Percentiles rank a stretch among this genome's conserved stretches.
Evolutionary conservation across 2,888 invertebrate genomes (phyloP).

Genomic region (Dinocampus coccinellae): DNA sequence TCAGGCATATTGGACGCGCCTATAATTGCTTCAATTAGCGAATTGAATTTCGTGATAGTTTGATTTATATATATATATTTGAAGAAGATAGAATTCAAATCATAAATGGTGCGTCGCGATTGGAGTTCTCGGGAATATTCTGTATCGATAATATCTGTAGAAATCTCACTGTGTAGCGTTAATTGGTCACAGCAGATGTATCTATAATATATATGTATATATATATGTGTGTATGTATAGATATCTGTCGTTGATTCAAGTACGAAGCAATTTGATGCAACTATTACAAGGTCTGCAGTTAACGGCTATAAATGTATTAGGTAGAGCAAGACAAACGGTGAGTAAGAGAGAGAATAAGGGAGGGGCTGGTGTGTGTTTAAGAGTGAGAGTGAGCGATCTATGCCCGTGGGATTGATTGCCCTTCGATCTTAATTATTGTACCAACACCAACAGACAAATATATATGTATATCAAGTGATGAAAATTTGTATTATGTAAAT

Average conservation of each 20-base stretch:
- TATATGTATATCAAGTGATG: neutral
- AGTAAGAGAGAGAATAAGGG: neutral
- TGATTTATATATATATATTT: neutral
- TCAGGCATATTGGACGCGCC: constrained; percentile 16
- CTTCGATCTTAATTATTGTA: constrained; percentile 18
- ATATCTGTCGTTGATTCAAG: constrained; percentile 21
- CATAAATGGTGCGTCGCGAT: neutral
- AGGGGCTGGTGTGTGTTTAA: too few species aligned
- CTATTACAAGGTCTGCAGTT: constrained; percentile 54
- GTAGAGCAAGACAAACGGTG: neutral
- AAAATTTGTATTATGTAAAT: too few species aligned
- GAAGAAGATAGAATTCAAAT: neutral
- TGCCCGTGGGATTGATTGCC: constrained; percentile 14
- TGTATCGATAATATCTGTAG: neutral
- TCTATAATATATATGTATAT: too few species aligned
- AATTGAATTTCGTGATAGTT: constrained; percentile 28
- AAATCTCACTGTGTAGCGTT: constrained; percentile 8
- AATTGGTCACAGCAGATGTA: constrained; percentile 24
- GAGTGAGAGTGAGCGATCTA: too few species aligned
- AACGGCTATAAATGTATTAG: constrained; percentile 23
- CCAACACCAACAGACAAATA: neutral
- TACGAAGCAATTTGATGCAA: constrained; percentile 49
- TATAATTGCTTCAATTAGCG: constrained; percentile 31
- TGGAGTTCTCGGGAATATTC: neutral
- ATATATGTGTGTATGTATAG: constrained; percentile 23